Percentiles rank a stretch among this genome's conserved stretches.
Evolutionary conservation across 2,888 invertebrate species (phyloP).

Genomic region (Aphodius sticticus): DNA sequence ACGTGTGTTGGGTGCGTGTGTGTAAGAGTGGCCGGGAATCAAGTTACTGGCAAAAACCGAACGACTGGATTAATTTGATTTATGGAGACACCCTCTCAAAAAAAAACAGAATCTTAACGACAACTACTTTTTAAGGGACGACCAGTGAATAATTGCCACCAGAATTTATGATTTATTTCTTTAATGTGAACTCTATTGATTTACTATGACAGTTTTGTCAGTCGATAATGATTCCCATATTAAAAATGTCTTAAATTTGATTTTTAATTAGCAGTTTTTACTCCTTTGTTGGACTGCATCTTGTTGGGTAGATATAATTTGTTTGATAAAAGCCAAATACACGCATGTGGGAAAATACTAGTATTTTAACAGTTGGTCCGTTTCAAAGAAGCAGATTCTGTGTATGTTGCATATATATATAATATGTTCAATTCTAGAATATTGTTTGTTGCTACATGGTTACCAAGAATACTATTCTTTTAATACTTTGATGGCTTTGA

Average conservation of each 20-base stretch:
- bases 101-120: not conserved
- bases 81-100: constrained; percentile 30
- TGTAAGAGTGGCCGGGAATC: constrained; percentile 26
- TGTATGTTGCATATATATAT: too few species aligned
- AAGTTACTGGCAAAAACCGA: constrained; percentile 32
- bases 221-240: not conserved
- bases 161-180: not conserved
- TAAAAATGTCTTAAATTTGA: not conserved
- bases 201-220: not conserved
- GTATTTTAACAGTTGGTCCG: too few species aligned
- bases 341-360: too few species aligned
- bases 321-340: too few species aligned
- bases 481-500: too few species aligned
- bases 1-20: constrained; percentile 4
- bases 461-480: too few species aligned
- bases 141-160: not conserved
- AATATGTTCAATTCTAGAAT: too few species aligned
- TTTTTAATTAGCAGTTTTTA: not conserved
- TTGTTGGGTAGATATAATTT: too few species aligned
- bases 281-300: not conserved
- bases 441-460: too few species aligned
- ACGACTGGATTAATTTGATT: constrained; percentile 35
- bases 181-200: not conserved
- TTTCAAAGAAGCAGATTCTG: too few species aligned
- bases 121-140: not conserved